Base-by-base conservation (phyloP, 2,113 vertebrate species). In the Larimichthys crocea region DNA sequence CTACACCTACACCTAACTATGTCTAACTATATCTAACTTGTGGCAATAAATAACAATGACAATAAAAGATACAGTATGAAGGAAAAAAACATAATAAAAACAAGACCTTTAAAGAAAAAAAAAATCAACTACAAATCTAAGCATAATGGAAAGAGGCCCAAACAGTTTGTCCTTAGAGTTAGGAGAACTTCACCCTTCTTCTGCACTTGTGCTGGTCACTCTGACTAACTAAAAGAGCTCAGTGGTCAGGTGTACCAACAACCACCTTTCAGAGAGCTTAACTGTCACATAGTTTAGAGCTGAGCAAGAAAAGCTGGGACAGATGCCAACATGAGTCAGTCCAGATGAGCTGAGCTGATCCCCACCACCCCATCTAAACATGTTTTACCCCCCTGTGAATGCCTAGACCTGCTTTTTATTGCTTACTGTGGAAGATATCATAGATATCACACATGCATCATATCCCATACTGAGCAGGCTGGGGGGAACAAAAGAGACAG, bases 291-390 rank as follows among this genome's bases (percentile, higher is more conserved):
- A 60, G 53, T 49, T n/a, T 20, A 48, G 59, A 24, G 31, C 62
- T 68, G 55, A 57, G 57, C 56, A 56, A 42, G 82, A 29, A 74
- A 24, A 17, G 12, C 49, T 74, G 71, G 65, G 49, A 70, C 31
- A 75, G 64, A 6, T 63, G 76, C 56, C 69, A 50, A 17, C 70
- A 56, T 16, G 50, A 56, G 48, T 63, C 48, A 20, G 24, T 35
- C 16, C 19, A 17, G 17, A 50, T 3, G 7, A 53, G 9, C 48
- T 29, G 46, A 50, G 6, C 35, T 42, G 6, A 80, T 16, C 24
- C 5, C 15, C 35, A 20, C 10, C n/a, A n/a, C 6, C 17, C n/a
- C 3, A 4, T 56, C 52, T 31, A 20, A 53, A 60, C 44, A 71
- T 31, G 53, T n/a, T 53, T 50, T 10, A 48, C 17, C 29, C 5